Conservation (phyloP, 2,113 vertebrate genomes). For the Picathartes gymnocephalus region DNA sequence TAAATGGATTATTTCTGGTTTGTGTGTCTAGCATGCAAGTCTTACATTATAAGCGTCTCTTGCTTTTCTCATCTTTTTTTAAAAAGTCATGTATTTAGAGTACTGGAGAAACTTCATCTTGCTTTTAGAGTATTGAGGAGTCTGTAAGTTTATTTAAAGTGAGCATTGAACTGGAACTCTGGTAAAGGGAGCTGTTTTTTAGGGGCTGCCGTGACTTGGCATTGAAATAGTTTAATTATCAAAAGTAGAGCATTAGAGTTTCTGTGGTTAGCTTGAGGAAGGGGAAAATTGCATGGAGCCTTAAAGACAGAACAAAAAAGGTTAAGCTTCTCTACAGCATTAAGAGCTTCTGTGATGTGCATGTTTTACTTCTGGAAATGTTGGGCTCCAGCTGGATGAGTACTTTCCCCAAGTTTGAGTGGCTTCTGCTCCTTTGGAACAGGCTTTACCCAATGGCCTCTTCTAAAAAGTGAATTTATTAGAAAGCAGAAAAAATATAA, state of each 20-base stretch:
- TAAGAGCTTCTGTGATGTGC: background rate
- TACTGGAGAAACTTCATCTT: background rate
- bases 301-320: background rate
- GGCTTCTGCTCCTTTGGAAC: background rate
- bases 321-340: background rate
- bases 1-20: conserved; percentile 46
- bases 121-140: background rate
- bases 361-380: background rate
- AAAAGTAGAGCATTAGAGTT: background rate
- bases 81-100: background rate
- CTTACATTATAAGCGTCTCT: background rate
- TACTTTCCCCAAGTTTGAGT: background rate
- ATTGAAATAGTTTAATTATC: background rate
- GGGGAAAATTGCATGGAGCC: background rate
- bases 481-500: background rate
- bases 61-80: background rate
- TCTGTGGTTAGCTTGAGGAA: background rate
- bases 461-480: background rate
- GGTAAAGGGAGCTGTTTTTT: background rate
- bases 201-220: background rate
- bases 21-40: background rate
- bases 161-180: background rate
- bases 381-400: background rate
- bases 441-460: background rate
- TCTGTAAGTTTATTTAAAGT: background rate